Evolutionary conservation across 1,140 invertebrate species (phyloP).

Genomic region (Chrysoperla carnea): DNA sequence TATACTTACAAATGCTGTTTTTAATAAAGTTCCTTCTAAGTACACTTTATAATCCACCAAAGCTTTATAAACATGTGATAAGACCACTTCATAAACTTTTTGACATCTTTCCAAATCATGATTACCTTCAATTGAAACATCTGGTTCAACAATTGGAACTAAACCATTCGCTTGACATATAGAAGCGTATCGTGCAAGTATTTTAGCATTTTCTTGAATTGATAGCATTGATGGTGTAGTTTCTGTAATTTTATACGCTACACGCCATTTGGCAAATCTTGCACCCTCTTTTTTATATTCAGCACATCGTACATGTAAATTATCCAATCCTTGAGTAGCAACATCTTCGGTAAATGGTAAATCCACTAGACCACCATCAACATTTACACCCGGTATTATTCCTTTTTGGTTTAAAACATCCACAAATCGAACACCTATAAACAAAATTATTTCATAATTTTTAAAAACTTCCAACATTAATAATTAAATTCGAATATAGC

Average conservation of each 20-base stretch:
- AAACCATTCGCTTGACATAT: constrained; percentile 92
- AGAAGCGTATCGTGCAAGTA: constrained; percentile 87
- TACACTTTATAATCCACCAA: constrained; percentile 93
- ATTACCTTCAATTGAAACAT: constrained; percentile 72
- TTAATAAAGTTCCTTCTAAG: constrained; percentile 92
- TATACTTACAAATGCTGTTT: constrained; percentile 50
- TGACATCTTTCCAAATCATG: constrained; percentile 87
- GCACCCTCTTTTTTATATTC: constrained; percentile 98
- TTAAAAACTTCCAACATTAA: too few species aligned
- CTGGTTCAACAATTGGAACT: constrained; percentile 95
- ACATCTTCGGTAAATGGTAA: constrained; percentile 82
- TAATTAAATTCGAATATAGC: too few species aligned
- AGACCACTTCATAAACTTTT: constrained; percentile 86
- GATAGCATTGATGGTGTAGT: constrained; percentile 77
- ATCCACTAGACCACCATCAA: constrained; percentile 76
- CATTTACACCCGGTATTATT: constrained; percentile 87
- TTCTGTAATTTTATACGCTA: constrained; percentile 84
- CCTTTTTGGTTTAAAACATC: constrained; percentile 62
- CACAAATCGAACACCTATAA: constrained; percentile 50
- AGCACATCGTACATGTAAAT: constrained; percentile 81
- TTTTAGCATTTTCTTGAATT: constrained; percentile 88
- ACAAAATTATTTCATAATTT: too few species aligned
- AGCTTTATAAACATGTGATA: constrained; percentile 94
- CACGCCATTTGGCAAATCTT: constrained; percentile 97
- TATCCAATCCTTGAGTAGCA: constrained; percentile 94